Conservation (phyloP, 2,797 vertebrate species). For the Falco rusticolus region DNA sequence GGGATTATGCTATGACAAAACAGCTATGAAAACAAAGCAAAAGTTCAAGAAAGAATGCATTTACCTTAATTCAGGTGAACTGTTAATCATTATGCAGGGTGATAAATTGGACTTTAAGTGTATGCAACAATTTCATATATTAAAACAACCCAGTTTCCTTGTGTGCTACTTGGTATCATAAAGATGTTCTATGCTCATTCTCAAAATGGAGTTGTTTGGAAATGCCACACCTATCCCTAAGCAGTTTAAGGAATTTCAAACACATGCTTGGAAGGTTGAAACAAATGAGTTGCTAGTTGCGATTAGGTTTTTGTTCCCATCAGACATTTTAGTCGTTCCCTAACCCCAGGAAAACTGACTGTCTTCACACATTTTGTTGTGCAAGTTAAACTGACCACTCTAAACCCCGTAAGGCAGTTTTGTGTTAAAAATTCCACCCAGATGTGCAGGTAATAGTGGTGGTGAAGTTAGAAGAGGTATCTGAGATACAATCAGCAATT, state of each 20-base stretch:
- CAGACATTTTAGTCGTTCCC: not conserved
- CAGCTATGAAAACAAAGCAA: slow-evolving; percentile 22
- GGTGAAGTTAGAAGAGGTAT: not conserved
- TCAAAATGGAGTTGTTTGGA: not conserved
- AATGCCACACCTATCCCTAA: not conserved
- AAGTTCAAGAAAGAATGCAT: slow-evolving; percentile 67
- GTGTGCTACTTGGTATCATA: not conserved
- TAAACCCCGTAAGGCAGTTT: not conserved
- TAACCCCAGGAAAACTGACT: not conserved
- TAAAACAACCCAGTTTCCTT: not conserved
- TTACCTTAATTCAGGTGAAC: slow-evolving; percentile 63
- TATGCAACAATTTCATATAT: slow-evolving; percentile 18
- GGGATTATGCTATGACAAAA: slow-evolving; percentile 55
- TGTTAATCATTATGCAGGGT: slow-evolving; percentile 50
- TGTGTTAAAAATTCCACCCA: not conserved
- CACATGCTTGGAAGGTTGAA: fast-evolving
- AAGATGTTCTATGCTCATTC: not conserved
- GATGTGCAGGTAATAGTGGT: not conserved
- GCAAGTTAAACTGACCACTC: not conserved
- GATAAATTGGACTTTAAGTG: slow-evolving; percentile 65
- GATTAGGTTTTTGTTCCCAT: not conserved
- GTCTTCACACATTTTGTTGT: not conserved
- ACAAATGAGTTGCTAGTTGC: not conserved
- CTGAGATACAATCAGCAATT: not conserved
- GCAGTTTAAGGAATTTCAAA: not conserved